Conservation (phyloP, 2,113 vertebrate genomes). For the Nettapus auritus region DNA sequence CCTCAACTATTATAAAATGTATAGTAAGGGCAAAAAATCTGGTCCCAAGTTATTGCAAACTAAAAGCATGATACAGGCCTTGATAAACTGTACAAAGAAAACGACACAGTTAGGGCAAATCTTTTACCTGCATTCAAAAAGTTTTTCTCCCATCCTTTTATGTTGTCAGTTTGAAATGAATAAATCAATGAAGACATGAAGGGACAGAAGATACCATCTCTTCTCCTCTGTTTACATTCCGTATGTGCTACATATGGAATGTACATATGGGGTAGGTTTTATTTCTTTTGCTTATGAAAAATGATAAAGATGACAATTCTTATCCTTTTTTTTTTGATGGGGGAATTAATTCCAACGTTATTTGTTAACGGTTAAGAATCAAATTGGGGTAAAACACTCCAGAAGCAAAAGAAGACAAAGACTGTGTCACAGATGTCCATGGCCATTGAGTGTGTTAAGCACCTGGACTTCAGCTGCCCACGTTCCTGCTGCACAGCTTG, state of each 20-base stretch:
- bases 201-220: neutral
- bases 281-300: neutral
- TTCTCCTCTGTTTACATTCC: neutral
- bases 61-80: neutral
- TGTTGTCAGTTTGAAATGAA: neutral
- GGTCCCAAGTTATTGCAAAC: neutral
- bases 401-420: neutral
- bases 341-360: neutral
- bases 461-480: neutral
- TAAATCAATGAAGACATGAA: neutral
- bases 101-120: rapidly evolving
- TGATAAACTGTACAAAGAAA: neutral
- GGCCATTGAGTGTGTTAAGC: rapidly evolving
- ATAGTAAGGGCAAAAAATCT: neutral
- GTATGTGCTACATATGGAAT: neutral
- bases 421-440: neutral
- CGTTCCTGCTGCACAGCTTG: rapidly evolving
- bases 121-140: neutral
- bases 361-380: neutral
- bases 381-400: neutral
- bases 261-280: conserved; percentile 19
- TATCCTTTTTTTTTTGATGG: neutral
- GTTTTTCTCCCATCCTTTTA: neutral
- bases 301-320: neutral
- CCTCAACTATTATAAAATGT: neutral